These are phyloP conservation scores for Drosophila pegasa DNA, from an alignment of 2,888 invertebrate genomes.

Conservation along the genomic window DNA sequence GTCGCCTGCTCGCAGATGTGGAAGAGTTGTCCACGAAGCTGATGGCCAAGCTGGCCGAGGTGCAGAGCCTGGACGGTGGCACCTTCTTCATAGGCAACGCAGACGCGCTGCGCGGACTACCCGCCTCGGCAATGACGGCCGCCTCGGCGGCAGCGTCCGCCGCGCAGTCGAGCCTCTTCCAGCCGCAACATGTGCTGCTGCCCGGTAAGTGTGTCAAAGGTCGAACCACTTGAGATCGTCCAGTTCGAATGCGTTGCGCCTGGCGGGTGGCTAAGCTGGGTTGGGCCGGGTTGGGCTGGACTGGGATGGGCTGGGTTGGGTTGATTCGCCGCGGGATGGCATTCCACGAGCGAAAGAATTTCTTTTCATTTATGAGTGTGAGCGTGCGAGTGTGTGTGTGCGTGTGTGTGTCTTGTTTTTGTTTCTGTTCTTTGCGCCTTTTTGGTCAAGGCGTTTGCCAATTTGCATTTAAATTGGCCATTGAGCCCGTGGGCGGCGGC, in stretches of 20 bases:
- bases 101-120: conserved; percentile 82
- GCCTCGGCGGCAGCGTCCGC: conserved; percentile 48
- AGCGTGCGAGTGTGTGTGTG: neutral
- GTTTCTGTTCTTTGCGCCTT: conserved; percentile 17
- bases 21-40: conserved; percentile 85
- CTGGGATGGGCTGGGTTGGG: neutral
- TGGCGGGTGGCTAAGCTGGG: conserved; percentile 22
- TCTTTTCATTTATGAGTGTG: conserved; percentile 15
- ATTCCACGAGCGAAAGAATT: conserved; percentile 32
- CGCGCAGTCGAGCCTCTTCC: conserved; percentile 75
- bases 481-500: conserved; percentile 58
- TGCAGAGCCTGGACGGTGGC: conserved; percentile 84
- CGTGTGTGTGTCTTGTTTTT: conserved; percentile 1
- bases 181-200: conserved; percentile 84
- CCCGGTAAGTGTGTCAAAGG: conserved; percentile 81
- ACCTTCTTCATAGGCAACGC: conserved; percentile 85
- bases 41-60: conserved; percentile 85
- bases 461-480: conserved; percentile 70
- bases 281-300: neutral
- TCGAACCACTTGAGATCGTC: conserved; percentile 46
- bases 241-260: conserved; percentile 22
- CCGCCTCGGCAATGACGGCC: conserved; percentile 65
- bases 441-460: conserved; percentile 58
- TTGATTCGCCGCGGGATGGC: conserved; percentile 32
- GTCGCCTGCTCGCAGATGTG: conserved; percentile 81